Evolutionary conservation across 2,797 vertebrate species (phyloP), one percentile per base, ranked within the genome.

Genomic region (Neostethus bicornis): DNA sequence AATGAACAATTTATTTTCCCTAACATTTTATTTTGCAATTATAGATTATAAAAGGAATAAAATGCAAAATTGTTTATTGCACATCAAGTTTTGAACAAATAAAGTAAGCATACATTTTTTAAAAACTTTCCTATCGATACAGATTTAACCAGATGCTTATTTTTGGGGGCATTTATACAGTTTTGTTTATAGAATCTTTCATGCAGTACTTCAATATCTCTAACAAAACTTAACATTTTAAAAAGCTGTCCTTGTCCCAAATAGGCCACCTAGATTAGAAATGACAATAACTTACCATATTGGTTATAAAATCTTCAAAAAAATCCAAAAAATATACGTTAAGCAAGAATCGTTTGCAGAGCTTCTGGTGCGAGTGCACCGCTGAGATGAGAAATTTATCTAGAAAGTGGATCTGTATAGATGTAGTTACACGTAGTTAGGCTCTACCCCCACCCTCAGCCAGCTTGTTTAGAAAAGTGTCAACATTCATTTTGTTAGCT

Each of bases 381-480:
- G 31, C 1, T 2, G 57, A 10, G 29, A 11, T 24, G 39, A 32
- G 31, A 10, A 13, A 52, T 41, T 51, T 7, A 37, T 61, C 35
- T 39, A 26, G 1, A 0, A 11, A 51, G n/a, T 0, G 0, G 47
- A 53, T 70, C 43, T 84, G 85, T 91, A 75, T 87, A 90, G n/a
- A n/a, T 35, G 84, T 9, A 57, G 16, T 25, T 38, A 12, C 77
- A 88, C n/a, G n/a, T n/a, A n/a, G n/a, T n/a, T n/a, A n/a, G n/a
- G n/a, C n/a, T 89, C 87, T 84, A 52, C 91, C 76, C 51, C 70
- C 77, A 74, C 48, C 51, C 80, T 17, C 14, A 1, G 21, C 41
- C 12, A 79, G 42, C 45, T 69, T 90, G 87, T 90, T 89, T 90
- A 83, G 71, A 1, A 52, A 68, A 38, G 0, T 29, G 63, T 81